phyloP scores from a whole-genome alignment of 2,888 invertebrate species.

The Hemithea aestivaria region DNA sequence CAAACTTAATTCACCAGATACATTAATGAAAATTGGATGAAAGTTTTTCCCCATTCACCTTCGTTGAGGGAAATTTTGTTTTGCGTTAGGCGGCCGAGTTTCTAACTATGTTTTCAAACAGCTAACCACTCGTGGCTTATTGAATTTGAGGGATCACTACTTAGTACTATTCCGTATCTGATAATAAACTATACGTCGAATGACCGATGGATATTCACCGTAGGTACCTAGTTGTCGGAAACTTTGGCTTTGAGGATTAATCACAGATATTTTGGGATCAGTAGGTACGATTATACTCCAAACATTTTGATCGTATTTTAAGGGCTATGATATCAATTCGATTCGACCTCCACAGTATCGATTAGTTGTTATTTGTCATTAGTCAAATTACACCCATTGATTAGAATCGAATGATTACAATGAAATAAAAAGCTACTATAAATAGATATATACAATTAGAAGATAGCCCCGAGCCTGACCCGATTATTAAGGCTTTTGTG shows the following conservation, averaged over 20 bases:
- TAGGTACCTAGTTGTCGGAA: too few species aligned
- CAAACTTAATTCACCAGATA: slow-evolving; percentile 24
- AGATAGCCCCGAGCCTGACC: too few species aligned
- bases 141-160: slow-evolving; percentile 21
- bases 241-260: slow-evolving; percentile 5
- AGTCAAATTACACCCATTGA: slow-evolving; percentile 18
- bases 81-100: slow-evolving; percentile 24
- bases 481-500: too few species aligned
- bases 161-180: not conserved
- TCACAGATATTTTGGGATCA: slow-evolving; percentile 13
- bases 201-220: not conserved
- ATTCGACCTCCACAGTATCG: slow-evolving; percentile 15
- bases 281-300: not conserved
- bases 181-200: slow-evolving; percentile 8
- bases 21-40: slow-evolving; percentile 27
- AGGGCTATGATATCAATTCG: slow-evolving; percentile 11
- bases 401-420: slow-evolving; percentile 11
- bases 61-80: slow-evolving; percentile 17
- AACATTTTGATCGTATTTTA: slow-evolving; percentile 10
- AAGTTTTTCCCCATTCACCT: slow-evolving; percentile 21
- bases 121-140: slow-evolving; percentile 33
- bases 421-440: slow-evolving; percentile 3
- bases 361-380: slow-evolving; percentile 12
- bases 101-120: slow-evolving; percentile 28
- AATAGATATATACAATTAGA: too few species aligned